These are phyloP conservation scores for Metellina segmentata DNA, from an alignment of 2,888 invertebrate species.

Conservation along the genomic window DNA sequence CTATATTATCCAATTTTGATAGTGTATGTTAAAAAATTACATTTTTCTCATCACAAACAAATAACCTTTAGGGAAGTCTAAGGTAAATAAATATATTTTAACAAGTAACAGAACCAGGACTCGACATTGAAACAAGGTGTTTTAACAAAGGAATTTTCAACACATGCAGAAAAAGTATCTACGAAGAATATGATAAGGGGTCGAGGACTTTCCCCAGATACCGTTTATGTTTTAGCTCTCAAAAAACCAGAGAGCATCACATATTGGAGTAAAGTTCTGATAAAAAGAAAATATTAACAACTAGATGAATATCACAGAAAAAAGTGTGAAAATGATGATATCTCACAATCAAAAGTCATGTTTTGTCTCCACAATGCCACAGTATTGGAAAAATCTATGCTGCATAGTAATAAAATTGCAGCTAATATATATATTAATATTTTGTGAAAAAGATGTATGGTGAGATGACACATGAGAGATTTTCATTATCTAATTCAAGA, in stretches of 20 bases:
- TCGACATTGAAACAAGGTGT: too few species aligned
- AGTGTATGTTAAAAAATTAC: too few species aligned
- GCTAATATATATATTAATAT: slow-evolving; percentile 16
- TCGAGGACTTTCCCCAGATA: too few species aligned
- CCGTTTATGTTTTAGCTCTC: background rate
- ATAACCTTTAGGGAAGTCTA: too few species aligned
- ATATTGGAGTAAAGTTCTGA: background rate
- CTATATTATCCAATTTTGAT: too few species aligned
- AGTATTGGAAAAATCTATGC: background rate
- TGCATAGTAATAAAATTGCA: slow-evolving; percentile 22
- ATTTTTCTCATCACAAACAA: too few species aligned
- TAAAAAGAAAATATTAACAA: slow-evolving; percentile 21
- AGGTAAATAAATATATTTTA: too few species aligned
- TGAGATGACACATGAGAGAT: slow-evolving; percentile 23
- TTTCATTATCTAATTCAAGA: background rate
- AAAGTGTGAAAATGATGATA: slow-evolving; percentile 48
- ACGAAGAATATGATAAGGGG: too few species aligned
- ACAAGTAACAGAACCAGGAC: too few species aligned
- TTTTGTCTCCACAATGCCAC: slow-evolving; percentile 56
- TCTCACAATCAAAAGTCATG: slow-evolving; percentile 41
- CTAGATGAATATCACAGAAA: slow-evolving; percentile 70
- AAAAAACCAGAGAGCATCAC: background rate
- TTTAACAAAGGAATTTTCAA: too few species aligned
- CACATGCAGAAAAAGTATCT: too few species aligned
- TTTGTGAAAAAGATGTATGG: background rate